Percentiles rank a stretch among this genome's conserved stretches.
Evolutionary conservation across 2,888 invertebrate genomes (phyloP).

Genomic region (Andricus curvator): DNA sequence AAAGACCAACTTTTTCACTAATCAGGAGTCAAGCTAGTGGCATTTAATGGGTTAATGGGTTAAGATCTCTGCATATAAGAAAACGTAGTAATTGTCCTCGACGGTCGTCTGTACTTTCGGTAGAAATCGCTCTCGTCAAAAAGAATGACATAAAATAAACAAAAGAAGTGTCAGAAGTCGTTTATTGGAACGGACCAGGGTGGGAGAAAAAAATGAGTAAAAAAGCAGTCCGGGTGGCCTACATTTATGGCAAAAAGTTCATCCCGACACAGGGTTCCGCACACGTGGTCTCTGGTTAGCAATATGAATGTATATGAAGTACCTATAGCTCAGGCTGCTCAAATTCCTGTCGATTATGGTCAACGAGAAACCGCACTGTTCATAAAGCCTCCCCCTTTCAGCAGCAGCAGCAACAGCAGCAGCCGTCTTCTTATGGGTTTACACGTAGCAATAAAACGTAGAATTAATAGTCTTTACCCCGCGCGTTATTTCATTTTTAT

Average conservation of each 20-base stretch:
- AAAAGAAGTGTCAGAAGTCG: constrained; percentile 41
- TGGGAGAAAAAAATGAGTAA: constrained; percentile 44
- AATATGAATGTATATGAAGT: constrained; percentile 43
- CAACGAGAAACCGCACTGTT: constrained; percentile 31
- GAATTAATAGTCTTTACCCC: constrained; percentile 33
- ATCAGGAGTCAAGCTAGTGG: neutral
- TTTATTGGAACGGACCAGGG: constrained; percentile 46
- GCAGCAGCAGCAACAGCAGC: no score
- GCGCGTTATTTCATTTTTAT: constrained; percentile 23
- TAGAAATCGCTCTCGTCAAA: constrained; percentile 21
- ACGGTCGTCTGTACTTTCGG: neutral
- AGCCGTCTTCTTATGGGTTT: constrained; percentile 6
- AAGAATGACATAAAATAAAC: constrained; percentile 27
- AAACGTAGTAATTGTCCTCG: neutral
- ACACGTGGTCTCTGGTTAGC: constrained; percentile 46
- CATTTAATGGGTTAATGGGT: constrained; percentile 7
- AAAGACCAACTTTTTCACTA: neutral
- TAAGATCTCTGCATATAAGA: neutral
- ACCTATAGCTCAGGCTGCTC: constrained; percentile 20
- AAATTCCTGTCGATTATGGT: constrained; percentile 31
- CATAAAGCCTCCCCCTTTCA: constrained; percentile 6
- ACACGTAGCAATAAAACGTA: constrained; percentile 31
- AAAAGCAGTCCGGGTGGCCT: constrained; percentile 14
- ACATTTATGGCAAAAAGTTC: constrained; percentile 33
- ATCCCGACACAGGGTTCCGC: constrained; percentile 40